These are phyloP conservation scores for Smithornis capensis DNA, from an alignment of 2,113 vertebrate species.

Conservation along the genomic window DNA sequence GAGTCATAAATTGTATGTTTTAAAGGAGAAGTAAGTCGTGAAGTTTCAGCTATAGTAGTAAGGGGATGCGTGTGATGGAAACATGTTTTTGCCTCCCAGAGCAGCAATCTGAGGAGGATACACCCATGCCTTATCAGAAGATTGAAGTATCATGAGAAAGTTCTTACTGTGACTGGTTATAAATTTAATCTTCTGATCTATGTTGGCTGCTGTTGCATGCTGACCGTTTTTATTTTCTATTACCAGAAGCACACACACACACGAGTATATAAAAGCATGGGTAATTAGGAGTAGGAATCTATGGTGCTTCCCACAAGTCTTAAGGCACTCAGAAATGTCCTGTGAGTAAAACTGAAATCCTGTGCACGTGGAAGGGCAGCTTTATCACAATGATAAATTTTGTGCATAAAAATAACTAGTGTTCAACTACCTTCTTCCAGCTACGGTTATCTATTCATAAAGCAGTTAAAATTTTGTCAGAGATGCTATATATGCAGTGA, in stretches of 20 bases:
- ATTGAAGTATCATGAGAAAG: not conserved
- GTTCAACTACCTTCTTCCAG: not conserved
- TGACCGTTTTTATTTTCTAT: not conserved
- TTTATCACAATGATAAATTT: not conserved
- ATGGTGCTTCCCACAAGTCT: accelerated
- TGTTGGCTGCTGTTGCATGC: accelerated
- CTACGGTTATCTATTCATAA: not conserved
- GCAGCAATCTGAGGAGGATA: not conserved
- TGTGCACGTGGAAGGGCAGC: not conserved
- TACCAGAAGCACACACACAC: not conserved
- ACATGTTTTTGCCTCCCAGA: not conserved
- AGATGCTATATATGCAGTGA: not conserved
- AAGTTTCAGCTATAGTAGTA: not conserved
- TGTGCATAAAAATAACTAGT: accelerated
- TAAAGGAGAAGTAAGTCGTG: accelerated
- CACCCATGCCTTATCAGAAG: not conserved
- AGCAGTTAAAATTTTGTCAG: not conserved
- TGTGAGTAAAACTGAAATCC: not conserved
- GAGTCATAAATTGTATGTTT: accelerated
- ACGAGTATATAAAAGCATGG: not conserved
- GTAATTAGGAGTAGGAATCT: not conserved
- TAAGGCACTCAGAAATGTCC: not conserved
- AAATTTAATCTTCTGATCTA: not conserved
- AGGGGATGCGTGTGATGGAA: accelerated
- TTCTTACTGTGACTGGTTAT: not conserved